Conservation (phyloP, 2,888 invertebrate genomes). For the Alloplasta piceator region DNA sequence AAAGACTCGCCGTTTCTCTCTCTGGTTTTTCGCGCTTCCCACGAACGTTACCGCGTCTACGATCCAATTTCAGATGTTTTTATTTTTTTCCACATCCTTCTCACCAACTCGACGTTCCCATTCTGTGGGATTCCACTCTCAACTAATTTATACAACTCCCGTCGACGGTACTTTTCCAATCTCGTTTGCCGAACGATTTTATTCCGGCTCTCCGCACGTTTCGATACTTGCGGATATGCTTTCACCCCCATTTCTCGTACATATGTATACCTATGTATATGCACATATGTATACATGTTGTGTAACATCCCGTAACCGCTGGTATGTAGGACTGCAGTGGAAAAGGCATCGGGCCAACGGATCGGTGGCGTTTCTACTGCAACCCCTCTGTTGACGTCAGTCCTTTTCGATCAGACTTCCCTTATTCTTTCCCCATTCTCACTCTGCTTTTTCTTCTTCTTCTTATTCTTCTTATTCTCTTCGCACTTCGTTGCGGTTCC, state of each 20-base stretch:
- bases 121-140: conserved; percentile 27
- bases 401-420: conserved; percentile 54
- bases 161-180: conserved; percentile 56
- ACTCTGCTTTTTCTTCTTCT: neutral
- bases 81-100: conserved; percentile 5
- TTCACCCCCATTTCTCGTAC: conserved; percentile 1
- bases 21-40: conserved; percentile 26
- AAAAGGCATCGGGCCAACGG: conserved; percentile 61
- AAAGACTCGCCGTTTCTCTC: conserved; percentile 19
- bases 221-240: conserved; percentile 42
- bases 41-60: conserved; percentile 29
- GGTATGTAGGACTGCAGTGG: conserved; percentile 52
- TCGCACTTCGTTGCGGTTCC: conserved; percentile 61
- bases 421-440: conserved; percentile 1
- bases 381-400: conserved; percentile 57
- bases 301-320: conserved; percentile 42
- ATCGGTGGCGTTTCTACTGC: conserved; percentile 36
- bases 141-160: conserved; percentile 54
- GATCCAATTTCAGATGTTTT: conserved; percentile 41
- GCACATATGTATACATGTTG: neutral
- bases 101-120: neutral
- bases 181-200: conserved; percentile 53
- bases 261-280: conserved; percentile 9
- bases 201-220: conserved; percentile 1
- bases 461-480: conserved; percentile 4